Base-by-base conservation (phyloP, 2,888 invertebrate genomes). In the Drosophila acutilabella region DNA sequence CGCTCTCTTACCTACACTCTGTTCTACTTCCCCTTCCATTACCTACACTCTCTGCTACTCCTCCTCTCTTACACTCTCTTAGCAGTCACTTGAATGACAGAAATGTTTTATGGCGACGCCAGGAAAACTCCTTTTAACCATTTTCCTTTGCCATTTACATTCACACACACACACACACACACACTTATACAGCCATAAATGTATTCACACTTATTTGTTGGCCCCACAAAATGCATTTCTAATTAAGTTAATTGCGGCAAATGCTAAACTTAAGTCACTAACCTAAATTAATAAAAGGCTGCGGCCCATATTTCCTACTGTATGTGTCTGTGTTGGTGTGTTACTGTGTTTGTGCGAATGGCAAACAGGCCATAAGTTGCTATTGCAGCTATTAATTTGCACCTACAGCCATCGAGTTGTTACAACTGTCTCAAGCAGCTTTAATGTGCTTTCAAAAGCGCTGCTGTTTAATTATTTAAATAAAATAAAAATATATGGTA, bases 211-310 rank as follows among this genome's bases (percentile, higher is more conserved):
- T 45, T 14, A 66, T 61, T 50, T 54, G 65, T 65, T 72, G 65
- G 59, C 68, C 58, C 57, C 72, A 71, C 71, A 70, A 74, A 86
- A 89, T 89, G 81, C 84, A 80, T 83, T 88, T 90, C 90, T 89
- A 90, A 89, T 89, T 89, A 89, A 89, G 84, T 88, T 89, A 90
- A 89, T 89, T 89, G 90, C 89, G 78, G 89, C 88, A 86, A 88
- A 86, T 80, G 81, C 81, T 83, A 80, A 87, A 78, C 79, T 89
- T 80, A 89, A 89, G 81, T 87, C 81, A 83, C 86, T 81, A 87
- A 82, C 89, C 87, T 78, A 88, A 83, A 88, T 88, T 82, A 88
- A 86, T 82, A 82, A 78, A 86, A 73, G 74, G 72, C 74, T 67
- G 65, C 69, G 54, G 48, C 51, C 51, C 51, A 50, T 57, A 57